A percentile compares a stretch with the other conserved stretches of the same genome.
phyloP scores from a whole-genome alignment of 2,113 vertebrate genomes.

The Rhynchomys soricoides region DNA sequence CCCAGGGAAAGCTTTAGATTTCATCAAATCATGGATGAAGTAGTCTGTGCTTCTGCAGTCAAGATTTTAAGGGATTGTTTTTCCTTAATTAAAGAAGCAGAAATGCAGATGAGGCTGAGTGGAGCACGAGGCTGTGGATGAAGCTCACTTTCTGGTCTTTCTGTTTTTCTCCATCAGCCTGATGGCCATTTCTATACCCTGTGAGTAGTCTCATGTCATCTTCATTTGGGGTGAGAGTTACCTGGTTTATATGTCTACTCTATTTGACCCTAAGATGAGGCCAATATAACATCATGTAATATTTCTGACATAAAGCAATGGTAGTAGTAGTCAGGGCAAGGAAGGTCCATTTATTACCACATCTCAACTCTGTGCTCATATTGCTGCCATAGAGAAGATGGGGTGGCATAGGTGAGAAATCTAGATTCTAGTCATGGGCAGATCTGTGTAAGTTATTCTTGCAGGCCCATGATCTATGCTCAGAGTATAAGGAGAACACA shows the following conservation, averaged over 20 bases:
- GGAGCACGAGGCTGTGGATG: background rate
- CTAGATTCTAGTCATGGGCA: background rate
- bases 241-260: background rate
- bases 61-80: constrained; percentile 23
- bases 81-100: constrained; percentile 48
- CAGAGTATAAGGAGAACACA: background rate
- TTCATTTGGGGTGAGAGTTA: background rate
- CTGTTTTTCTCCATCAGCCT: background rate
- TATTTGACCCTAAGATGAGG: no score
- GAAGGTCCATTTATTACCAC: background rate
- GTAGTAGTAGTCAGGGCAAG: background rate
- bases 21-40: background rate
- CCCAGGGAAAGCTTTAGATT: constrained; percentile 53
- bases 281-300: accelerated
- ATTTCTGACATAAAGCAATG: background rate
- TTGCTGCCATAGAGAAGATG: background rate
- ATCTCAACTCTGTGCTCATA: background rate
- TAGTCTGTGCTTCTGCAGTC: background rate
- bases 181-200: background rate
- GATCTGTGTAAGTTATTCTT: background rate
- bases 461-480: background rate
- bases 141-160: background rate
- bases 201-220: background rate
- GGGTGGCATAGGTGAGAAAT: no score
- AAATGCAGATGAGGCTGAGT: background rate